Percentiles rank a stretch among this genome's conserved stretches.
phyloP scores from a whole-genome alignment of 1,140 invertebrate genomes.

The Dreissena polymorpha region DNA sequence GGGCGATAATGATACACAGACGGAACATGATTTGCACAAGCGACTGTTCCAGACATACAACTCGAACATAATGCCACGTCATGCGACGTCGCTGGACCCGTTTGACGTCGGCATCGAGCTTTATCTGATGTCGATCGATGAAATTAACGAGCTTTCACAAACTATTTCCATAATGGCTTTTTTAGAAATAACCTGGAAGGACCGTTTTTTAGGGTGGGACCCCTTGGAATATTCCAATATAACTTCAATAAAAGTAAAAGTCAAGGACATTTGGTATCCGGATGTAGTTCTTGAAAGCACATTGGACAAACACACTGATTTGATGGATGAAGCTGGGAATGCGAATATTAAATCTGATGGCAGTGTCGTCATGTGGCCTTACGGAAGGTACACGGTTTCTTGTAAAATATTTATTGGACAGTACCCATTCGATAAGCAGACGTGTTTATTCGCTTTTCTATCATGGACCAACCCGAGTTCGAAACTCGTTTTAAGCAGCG shows the following conservation, averaged over 20 bases:
- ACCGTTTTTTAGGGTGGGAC: slow-evolving; percentile 27
- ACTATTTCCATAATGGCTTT: slow-evolving; percentile 23
- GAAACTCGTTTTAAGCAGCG: slow-evolving; percentile 20
- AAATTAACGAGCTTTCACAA: slow-evolving; percentile 24
- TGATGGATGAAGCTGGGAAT: slow-evolving; percentile 4
- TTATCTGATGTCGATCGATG: slow-evolving; percentile 41
- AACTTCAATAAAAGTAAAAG: slow-evolving; percentile 12
- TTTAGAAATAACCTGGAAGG: slow-evolving; percentile 32
- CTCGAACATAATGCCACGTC: slow-evolving; percentile 23
- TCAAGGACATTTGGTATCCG: slow-evolving; percentile 25
- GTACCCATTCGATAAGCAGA: slow-evolving; percentile 92
- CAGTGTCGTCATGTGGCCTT: slow-evolving; percentile 32
- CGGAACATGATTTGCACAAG: not conserved
- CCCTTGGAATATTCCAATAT: not conserved
- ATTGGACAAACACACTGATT: slow-evolving; percentile 34
- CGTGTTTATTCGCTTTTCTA: slow-evolving; percentile 97
- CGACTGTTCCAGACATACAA: slow-evolving; percentile 16
- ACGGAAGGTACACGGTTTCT: slow-evolving; percentile 25
- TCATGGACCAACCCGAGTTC: slow-evolving; percentile 91
- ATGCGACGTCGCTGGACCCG: not conserved
- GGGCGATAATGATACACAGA: no score
- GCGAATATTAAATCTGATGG: slow-evolving; percentile 24
- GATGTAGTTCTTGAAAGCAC: slow-evolving; percentile 13
- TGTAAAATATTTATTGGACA: slow-evolving; percentile 87
- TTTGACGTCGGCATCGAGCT: slow-evolving; percentile 11